Conservation (phyloP, 2,113 vertebrate species). For the Hiodon tergisus region DNA sequence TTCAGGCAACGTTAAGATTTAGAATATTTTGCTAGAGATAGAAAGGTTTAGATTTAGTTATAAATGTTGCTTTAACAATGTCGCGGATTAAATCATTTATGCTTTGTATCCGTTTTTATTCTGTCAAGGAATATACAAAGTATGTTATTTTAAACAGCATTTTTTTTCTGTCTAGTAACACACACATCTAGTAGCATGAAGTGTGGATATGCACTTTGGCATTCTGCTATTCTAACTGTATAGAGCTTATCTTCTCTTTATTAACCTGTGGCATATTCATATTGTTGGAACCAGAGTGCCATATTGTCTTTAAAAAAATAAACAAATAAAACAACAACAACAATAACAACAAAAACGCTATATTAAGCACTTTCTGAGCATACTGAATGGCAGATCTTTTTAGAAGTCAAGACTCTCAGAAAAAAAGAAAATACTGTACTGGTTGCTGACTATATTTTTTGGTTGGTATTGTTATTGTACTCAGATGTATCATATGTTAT, state of each 20-base stretch:
- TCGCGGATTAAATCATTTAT: slow-evolving; percentile 15
- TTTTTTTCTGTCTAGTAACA: slow-evolving; percentile 29
- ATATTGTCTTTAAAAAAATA: slow-evolving; percentile 25
- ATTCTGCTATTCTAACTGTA: neutral
- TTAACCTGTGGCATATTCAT: slow-evolving; percentile 8
- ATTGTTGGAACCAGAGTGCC: slow-evolving; percentile 30
- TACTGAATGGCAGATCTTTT: slow-evolving; percentile 5
- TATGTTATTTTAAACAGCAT: slow-evolving; percentile 21
- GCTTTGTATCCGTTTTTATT: slow-evolving; percentile 24
- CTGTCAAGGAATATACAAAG: slow-evolving; percentile 20
- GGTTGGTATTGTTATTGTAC: slow-evolving; percentile 27
- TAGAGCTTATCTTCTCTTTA: slow-evolving; percentile 10
- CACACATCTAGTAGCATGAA: slow-evolving; percentile 46
- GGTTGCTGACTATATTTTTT: slow-evolving; percentile 12
- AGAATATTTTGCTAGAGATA: slow-evolving; percentile 20
- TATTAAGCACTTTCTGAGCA: slow-evolving; percentile 33
- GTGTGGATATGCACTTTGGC: slow-evolving; percentile 38
- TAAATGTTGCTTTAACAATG: slow-evolving; percentile 19
- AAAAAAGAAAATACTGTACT: slow-evolving; percentile 15
- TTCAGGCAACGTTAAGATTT: slow-evolving; percentile 1
- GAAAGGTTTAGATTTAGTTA: slow-evolving; percentile 14
- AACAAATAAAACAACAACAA: too few relatives aligned
- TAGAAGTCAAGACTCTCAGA: neutral
- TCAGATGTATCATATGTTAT: slow-evolving; percentile 49
- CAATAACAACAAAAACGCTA: slow-evolving; percentile 23